phyloP scores from a whole-genome alignment of 2,888 invertebrate genomes.

The Nomada lathburiana region DNA sequence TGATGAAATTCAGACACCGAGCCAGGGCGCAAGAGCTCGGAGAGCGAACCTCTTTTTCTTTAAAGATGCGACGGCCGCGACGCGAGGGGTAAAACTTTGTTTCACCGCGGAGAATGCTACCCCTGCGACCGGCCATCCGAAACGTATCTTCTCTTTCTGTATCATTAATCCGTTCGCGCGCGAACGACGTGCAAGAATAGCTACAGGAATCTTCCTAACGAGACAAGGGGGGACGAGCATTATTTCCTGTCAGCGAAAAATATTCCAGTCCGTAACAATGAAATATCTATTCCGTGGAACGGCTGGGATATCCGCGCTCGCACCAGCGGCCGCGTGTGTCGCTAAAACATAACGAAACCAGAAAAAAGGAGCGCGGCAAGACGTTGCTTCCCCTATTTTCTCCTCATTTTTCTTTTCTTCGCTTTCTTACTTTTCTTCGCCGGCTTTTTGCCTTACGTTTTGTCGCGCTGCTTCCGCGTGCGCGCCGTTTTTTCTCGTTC shows the following conservation, averaged over 20 bases:
- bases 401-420: neutral
- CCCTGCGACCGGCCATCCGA: slow-evolving; percentile 38
- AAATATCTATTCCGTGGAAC: slow-evolving; percentile 36
- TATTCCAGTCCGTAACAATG: slow-evolving; percentile 56
- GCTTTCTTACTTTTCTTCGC: neutral
- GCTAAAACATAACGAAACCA: slow-evolving; percentile 43
- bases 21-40: neutral
- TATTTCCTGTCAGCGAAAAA: slow-evolving; percentile 61
- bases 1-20: slow-evolving; percentile 6
- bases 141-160: slow-evolving; percentile 49
- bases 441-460: neutral
- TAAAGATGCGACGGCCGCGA: slow-evolving; percentile 12
- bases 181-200: slow-evolving; percentile 40
- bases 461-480: neutral
- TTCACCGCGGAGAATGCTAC: slow-evolving; percentile 23
- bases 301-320: slow-evolving; percentile 27
- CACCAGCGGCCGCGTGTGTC: neutral
- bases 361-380: slow-evolving; percentile 39
- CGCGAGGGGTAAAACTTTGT: slow-evolving; percentile 32
- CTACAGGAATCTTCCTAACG: slow-evolving; percentile 51
- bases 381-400: slow-evolving; percentile 3
- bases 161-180: slow-evolving; percentile 50
- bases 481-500: neutral
- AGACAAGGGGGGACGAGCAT: slow-evolving; percentile 53
- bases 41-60: neutral